Base-by-base conservation (phyloP, 2,797 vertebrate genomes). In the Tinamus major region DNA sequence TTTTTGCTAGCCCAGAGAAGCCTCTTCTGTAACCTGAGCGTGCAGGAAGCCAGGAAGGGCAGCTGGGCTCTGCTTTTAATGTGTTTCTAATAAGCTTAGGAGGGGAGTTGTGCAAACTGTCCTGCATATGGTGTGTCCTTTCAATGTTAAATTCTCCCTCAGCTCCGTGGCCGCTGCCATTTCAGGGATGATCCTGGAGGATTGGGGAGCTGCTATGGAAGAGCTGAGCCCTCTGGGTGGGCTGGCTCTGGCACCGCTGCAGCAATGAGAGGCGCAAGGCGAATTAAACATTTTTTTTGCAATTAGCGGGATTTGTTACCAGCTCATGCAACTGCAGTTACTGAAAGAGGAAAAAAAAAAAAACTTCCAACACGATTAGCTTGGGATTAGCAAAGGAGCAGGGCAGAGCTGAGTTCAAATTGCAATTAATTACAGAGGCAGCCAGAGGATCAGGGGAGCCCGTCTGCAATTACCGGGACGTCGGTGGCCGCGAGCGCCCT, bases 341-440 rank as follows among this genome's bases (percentile, higher is more conserved):
- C 70, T 44, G 63, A 24, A 74, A 87, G 59, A 58, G 65, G 46
- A 42, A 42, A 42, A 42, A 41, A 48, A 86, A 91, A 58, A 87
- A 88, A 81, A 79, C 77, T 95, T 67, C 8, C 15, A n/a, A 81
- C 4, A 13, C 31, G 85, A 91, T 96, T 94, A 95, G 91, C 39
- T 84, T 51, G 67, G 89, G 92, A 93, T 95, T 94, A 93, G 78
- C 33, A 46, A 85, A 85, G 92, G 92, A 95, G 85, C 9, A 5
- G 74, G 79, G 79, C 84, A 91, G 85, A 88, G 79, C 92, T 95
- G 70, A 10, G 63, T 92, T 94, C 91, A 95, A 90, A 90, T 95
- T 89, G 82, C 93, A 68, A 63, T 93, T 94, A 94, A 95, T 96
- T 94, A 92, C 85, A 1, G n/a, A 87, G 74, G 67, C 70, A 79